Conservation (phyloP, 2,797 vertebrate species). For the Typhlichthys eigenmanni region DNA sequence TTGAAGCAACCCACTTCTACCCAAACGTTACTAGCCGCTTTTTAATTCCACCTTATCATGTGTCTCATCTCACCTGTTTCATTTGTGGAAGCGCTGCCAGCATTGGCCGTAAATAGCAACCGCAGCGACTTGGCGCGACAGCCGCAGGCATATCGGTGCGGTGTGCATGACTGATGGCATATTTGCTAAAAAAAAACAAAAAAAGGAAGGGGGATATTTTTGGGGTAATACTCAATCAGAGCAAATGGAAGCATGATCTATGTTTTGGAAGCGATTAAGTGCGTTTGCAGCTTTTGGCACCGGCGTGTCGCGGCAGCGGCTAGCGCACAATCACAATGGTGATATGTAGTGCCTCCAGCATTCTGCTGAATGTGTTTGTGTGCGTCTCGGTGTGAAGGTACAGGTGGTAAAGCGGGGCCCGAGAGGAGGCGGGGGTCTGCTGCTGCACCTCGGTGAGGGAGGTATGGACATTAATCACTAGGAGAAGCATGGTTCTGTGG, state of each 20-base stretch:
- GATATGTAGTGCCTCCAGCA: slow-evolving; percentile 38
- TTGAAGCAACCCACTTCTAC: slow-evolving; percentile 17
- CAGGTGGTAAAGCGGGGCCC: slow-evolving; percentile 6
- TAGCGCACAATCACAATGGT: too few species aligned
- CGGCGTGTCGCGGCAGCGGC: slow-evolving; percentile 11
- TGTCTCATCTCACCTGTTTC: slow-evolving; percentile 34
- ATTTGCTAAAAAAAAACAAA: slow-evolving; percentile 32
- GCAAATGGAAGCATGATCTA: slow-evolving; percentile 6
- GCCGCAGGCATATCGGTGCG: slow-evolving; percentile 40
- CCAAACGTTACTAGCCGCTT: slow-evolving; percentile 21
- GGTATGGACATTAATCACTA: slow-evolving; percentile 84
- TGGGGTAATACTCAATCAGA: slow-evolving; percentile 32
- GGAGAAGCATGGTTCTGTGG: slow-evolving; percentile 73
- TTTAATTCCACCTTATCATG: slow-evolving; percentile 10
- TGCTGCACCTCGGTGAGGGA: slow-evolving; percentile 55
- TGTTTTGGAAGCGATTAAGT: slow-evolving; percentile 32
- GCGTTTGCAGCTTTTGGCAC: slow-evolving; percentile 9
- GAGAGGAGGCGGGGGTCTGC: slow-evolving; percentile 27
- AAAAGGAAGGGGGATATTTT: slow-evolving; percentile 37
- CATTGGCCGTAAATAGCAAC: slow-evolving; percentile 41
- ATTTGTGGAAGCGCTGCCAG: slow-evolving; percentile 40
- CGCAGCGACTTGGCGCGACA: slow-evolving; percentile 43
- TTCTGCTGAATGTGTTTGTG: slow-evolving; percentile 54
- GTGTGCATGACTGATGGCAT: slow-evolving; percentile 42
- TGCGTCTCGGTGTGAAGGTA: slow-evolving; percentile 34